Base-by-base conservation (phyloP, 2,888 invertebrate species). In the Diarsia mendica region DNA sequence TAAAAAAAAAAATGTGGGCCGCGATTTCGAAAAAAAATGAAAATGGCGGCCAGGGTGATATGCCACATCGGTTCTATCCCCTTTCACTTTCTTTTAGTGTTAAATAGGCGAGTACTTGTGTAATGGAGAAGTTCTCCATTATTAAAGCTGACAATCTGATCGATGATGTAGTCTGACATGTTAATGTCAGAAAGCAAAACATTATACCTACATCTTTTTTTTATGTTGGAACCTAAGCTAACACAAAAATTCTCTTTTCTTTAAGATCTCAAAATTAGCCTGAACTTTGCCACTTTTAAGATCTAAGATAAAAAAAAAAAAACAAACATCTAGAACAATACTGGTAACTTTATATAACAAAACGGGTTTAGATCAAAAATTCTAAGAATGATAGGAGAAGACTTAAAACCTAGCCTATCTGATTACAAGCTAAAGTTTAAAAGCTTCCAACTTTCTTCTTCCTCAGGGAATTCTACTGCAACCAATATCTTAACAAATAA, bases 401-500 rank as follows among this genome's bases (percentile, higher is more conserved):
- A 28, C 8, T 66, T 55, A 44, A n/a, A 46, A 23, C 53, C 51
- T 44, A 67, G 2, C 44, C 64, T 80, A 67, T 75, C 49, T 46
- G 67, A 67, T 81, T 28, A 68, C 15, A 58, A 67, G n/a, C 53
- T 64, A 9, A 75, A 67, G 67, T 75, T 67, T 67, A 58, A 63
- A 67, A 74, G 44, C 49, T 81, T 73, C 55, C 13, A 80, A 73
- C 46, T 60, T 67, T 53, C 51, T 66, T 20, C 44, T 76, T 76
- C 53, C 48, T 48, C 28, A 13, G 46, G 49, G 48, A 71, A 53
- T 55, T 70, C 63, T 64, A 53, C 64, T 33, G 58, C 68, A 67
- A 77, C 80, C 76, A 83, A 80, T 82, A 78, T 78, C 74, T 85
- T 74, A 83, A 83, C 81, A 81, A 85, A 79, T 87, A 85, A 86